Evolutionary conservation across 2,888 invertebrate species (phyloP), one percentile per base, ranked within the genome.

Genomic region (Pristionchus entomophagus): DNA sequence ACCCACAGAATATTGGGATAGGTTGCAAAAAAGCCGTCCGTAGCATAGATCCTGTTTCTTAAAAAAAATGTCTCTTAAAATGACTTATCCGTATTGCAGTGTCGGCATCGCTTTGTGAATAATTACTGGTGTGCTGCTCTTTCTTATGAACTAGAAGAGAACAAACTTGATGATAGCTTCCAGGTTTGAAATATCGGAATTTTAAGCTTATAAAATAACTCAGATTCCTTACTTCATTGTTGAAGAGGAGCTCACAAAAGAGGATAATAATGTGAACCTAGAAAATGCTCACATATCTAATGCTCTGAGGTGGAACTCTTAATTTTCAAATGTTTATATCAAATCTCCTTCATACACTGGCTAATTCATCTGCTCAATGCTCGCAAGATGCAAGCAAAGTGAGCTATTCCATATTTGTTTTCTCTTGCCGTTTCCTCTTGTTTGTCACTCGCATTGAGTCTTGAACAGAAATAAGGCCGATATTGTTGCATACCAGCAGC

Each of bases 161-260:
- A n/a, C n/a, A n/a, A n/a, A n/a, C n/a, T n/a, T n/a, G n/a, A n/a
- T n/a, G n/a, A n/a, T n/a, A n/a, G n/a, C n/a, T n/a, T n/a, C n/a
- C n/a, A n/a, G n/a, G n/a, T n/a, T n/a, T n/a, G 29, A 14, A 2
- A 5, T 51, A 22, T 2, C 22, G 51, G 1, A 29, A 59, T 38
- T 65, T 14, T 14, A 45, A 22, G 22, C 32, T 65, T 12, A 35
- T 2, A 10, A 14, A 29, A 29, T 65, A 26, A n/a, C 35, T 65
- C 73, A 73, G 73, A 73, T 73, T 45, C n/a, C 73, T 26, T 73
- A 73, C 41, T n/a, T n/a, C 17, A 73, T 45, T n/a, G 41, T 73
- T 10, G 73, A 73, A 41, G 73, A 73, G 19, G 73, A 73, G 12
- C 38, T 73, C 12, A 38, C 12, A 12, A 38, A 17, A n/a, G 73